Percentiles rank a stretch among this genome's conserved stretches.
Conservation (phyloP, 1,140 invertebrate species). For the Papilio machaon region DNA sequence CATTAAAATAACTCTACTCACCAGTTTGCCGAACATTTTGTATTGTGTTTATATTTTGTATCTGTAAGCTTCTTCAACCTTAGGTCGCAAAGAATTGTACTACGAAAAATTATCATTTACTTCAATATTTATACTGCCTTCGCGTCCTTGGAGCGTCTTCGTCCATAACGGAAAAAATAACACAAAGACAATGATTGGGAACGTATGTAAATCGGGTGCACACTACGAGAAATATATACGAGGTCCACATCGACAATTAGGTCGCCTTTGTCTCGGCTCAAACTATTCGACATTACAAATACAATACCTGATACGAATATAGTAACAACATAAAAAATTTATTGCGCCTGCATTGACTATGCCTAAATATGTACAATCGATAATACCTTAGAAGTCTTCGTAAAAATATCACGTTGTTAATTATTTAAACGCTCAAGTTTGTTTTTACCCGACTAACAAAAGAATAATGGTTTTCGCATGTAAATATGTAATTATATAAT, state of each 20-base stretch:
- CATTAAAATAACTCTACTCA: slow-evolving; percentile 50
- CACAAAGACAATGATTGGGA: slow-evolving; percentile 65
- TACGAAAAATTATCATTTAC: slow-evolving; percentile 59
- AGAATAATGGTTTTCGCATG: no score
- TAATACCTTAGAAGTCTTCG: neutral
- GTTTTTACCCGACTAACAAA: no score
- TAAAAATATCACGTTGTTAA: neutral
- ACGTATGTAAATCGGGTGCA: slow-evolving; percentile 71
- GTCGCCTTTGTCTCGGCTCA: slow-evolving; percentile 61
- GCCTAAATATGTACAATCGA: neutral
- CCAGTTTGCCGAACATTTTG: slow-evolving; percentile 74
- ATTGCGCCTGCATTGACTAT: no score
- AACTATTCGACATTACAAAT: slow-evolving; percentile 48
- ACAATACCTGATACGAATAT: slow-evolving; percentile 59
- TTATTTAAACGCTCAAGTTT: no score
- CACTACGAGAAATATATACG: slow-evolving; percentile 61
- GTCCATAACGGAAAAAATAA: slow-evolving; percentile 69
- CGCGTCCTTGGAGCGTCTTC: slow-evolving; percentile 64
- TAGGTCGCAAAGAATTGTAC: slow-evolving; percentile 52
- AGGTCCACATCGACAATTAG: slow-evolving; percentile 70
- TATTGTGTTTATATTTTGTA: slow-evolving; percentile 2
- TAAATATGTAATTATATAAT: no score
- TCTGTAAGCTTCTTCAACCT: slow-evolving; percentile 38
- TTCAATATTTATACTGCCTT: slow-evolving; percentile 67
- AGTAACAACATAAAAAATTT: slow-evolving; percentile 51